phyloP scores from a whole-genome alignment of 2,888 invertebrate species.

The Megaustenia siamemsis region DNA sequence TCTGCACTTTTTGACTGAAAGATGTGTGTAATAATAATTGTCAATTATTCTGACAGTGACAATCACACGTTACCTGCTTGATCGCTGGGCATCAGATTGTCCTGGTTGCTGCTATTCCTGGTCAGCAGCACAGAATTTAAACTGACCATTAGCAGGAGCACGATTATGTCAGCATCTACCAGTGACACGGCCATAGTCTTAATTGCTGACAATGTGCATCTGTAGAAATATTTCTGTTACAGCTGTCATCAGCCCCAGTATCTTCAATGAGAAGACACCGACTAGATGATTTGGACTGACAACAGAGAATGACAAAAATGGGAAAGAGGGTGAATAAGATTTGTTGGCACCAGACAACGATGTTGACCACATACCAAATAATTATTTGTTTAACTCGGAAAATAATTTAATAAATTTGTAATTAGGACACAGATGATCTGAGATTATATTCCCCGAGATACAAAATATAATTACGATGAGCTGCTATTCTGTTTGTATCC shows the following conservation, averaged over 20 bases:
- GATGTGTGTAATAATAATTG: no score
- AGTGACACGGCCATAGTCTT: neutral
- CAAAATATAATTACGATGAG: neutral
- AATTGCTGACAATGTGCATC: neutral
- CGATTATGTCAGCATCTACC: neutral
- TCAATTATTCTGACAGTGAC: no score
- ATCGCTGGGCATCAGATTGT: slow-evolving; percentile 11
- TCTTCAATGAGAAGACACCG: no score
- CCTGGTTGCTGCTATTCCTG: neutral
- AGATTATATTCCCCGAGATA: neutral
- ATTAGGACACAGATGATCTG: neutral
- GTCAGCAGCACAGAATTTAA: neutral
- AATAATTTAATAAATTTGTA: neutral
- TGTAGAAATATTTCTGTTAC: no score
- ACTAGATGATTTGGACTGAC: no score
- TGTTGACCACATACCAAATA: neutral
- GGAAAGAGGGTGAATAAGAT: no score
- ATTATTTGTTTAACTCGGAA: neutral
- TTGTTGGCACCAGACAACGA: no score
- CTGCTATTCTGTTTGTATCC: neutral
- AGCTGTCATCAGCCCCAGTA: no score
- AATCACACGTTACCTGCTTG: no score
- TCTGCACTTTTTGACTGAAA: no score
- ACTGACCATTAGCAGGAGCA: neutral
- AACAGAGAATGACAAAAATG: neutral